A percentile compares a stretch with the other conserved stretches of the same genome.
Evolutionary conservation across 1,140 invertebrate genomes (phyloP).

Genomic region (Papilio xuthus): DNA sequence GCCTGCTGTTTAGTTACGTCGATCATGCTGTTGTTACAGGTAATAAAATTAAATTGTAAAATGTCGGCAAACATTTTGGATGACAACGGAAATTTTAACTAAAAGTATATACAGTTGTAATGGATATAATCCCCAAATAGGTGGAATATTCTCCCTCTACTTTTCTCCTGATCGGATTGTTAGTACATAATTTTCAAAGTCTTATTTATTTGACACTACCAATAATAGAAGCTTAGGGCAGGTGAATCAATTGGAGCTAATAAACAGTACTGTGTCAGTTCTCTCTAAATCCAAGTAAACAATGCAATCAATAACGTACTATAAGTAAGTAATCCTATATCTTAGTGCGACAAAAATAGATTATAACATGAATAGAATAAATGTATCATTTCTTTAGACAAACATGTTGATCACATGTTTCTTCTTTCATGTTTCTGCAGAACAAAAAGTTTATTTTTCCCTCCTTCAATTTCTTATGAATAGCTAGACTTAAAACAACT

Average conservation of each 20-base stretch:
- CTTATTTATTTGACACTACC: not conserved
- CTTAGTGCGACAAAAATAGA: not conserved
- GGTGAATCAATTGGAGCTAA: not conserved
- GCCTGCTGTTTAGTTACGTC: conserved; percentile 86
- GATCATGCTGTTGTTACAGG: conserved; percentile 82
- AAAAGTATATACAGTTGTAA: too few relatives aligned
- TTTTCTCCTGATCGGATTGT: not conserved
- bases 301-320: not conserved
- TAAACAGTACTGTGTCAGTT: not conserved
- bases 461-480: not conserved
- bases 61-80: not conserved
- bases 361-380: not conserved
- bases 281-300: not conserved
- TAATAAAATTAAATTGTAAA: conserved; percentile 56
- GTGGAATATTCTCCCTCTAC: too few relatives aligned
- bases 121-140: too few relatives aligned
- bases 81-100: too few relatives aligned
- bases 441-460: not conserved
- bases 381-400: not conserved
- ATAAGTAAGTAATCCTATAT: not conserved
- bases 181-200: not conserved
- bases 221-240: too few relatives aligned
- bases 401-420: not conserved
- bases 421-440: not conserved
- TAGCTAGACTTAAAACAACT: not conserved